These are phyloP conservation scores for Amiota mariae DNA, from an alignment of 2,888 invertebrate genomes.

Conservation along the genomic window DNA sequence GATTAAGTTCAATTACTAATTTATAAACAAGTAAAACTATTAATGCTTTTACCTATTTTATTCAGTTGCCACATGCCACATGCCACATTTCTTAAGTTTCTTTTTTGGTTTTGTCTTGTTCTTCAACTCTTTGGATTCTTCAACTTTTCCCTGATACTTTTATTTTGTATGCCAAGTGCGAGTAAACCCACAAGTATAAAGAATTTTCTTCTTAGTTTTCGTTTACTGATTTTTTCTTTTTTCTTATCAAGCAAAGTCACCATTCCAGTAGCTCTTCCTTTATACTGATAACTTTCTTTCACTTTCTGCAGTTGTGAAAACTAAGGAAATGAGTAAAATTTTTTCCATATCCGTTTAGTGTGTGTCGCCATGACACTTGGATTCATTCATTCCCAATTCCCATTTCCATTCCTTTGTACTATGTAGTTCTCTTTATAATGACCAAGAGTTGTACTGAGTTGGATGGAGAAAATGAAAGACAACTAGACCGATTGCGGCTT, in stretches of 20 bases:
- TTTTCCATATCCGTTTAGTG: slow-evolving; percentile 61
- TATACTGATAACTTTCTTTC: background rate
- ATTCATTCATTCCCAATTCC: background rate
- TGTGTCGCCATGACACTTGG: slow-evolving; percentile 24
- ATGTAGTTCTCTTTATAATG: background rate
- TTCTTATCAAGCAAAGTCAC: background rate
- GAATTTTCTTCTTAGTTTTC: no score
- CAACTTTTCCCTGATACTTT: background rate
- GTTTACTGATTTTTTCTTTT: background rate
- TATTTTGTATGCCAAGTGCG: background rate
- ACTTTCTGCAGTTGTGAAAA: slow-evolving; percentile 44
- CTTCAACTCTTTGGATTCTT: background rate
- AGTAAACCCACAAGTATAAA: background rate
- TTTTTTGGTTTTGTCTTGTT: no score
- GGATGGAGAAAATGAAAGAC: no score
- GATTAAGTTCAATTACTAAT: slow-evolving; percentile 4
- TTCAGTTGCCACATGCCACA: background rate
- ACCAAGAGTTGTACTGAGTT: no score
- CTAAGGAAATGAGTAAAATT: slow-evolving; percentile 60
- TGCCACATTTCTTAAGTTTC: background rate
- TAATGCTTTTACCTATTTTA: no score
- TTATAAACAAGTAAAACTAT: background rate
- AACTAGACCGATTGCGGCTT: no score
- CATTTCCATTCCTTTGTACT: background rate
- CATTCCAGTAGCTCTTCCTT: background rate